These are phyloP conservation scores for Cerastis rubricosa DNA, from an alignment of 2,888 invertebrate species.

Conservation along the genomic window DNA sequence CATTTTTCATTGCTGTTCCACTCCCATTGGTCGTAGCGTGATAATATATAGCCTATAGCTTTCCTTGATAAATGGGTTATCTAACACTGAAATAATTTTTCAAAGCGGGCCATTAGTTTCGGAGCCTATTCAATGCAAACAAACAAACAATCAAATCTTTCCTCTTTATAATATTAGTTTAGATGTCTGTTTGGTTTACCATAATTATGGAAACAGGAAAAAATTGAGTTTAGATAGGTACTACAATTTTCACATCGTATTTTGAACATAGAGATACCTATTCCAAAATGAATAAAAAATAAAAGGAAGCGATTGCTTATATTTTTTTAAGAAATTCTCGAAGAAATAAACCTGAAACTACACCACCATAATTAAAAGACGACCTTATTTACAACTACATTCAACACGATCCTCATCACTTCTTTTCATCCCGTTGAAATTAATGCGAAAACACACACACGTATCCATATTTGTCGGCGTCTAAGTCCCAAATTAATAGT, in stretches of 20 bases:
- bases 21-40: too few species aligned
- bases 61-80: too few species aligned
- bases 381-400: neutral
- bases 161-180: too few species aligned
- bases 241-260: neutral
- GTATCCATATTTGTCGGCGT: conserved; percentile 82
- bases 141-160: too few species aligned
- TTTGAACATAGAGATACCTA: neutral
- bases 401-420: conserved; percentile 22
- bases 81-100: too few species aligned
- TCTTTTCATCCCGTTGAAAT: conserved; percentile 51
- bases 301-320: too few species aligned
- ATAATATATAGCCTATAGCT: too few species aligned
- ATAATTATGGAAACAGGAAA: conserved; percentile 6
- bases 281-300: neutral
- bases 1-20: too few species aligned
- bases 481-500: conserved; percentile 90
- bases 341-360: neutral
- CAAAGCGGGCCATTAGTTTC: too few species aligned
- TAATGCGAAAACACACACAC: conserved; percentile 72
- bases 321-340: neutral
- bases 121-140: too few species aligned
- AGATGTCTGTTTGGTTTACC: conserved; percentile 31
- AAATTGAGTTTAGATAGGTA: neutral
- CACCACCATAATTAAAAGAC: neutral